Conservation (phyloP, 2,797 vertebrate species). For the Anisognathus igniventris region DNA sequence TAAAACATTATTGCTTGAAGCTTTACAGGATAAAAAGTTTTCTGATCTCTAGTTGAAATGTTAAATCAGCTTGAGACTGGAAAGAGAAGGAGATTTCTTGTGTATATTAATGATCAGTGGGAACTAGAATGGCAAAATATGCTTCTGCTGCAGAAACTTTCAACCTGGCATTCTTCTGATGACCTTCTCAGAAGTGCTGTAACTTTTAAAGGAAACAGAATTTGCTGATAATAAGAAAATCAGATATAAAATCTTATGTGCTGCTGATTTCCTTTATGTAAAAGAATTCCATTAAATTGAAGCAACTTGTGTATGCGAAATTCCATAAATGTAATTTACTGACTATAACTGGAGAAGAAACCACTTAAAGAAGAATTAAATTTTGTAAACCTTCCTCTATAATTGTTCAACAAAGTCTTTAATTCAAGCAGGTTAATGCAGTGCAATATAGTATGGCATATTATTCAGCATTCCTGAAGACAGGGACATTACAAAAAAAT, state of each 20-base stretch:
- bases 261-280: background rate
- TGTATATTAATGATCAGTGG: background rate
- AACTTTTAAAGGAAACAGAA: background rate
- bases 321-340: background rate
- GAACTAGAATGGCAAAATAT: background rate
- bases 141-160: background rate
- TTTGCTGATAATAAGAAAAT: background rate
- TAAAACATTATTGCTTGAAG: background rate
- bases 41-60: background rate
- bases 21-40: background rate
- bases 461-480: background rate
- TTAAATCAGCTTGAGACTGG: background rate
- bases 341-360: background rate
- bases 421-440: background rate
- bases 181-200: background rate
- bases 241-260: background rate
- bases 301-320: background rate
- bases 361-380: background rate
- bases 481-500: background rate
- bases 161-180: background rate
- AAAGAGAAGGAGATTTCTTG: background rate
- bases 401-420: background rate
- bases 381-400: background rate
- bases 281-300: background rate
- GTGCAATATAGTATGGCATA: background rate